Evolutionary conservation across 2,113 vertebrate genomes (phyloP).

Genomic region (Psephotus haematonotus): DNA sequence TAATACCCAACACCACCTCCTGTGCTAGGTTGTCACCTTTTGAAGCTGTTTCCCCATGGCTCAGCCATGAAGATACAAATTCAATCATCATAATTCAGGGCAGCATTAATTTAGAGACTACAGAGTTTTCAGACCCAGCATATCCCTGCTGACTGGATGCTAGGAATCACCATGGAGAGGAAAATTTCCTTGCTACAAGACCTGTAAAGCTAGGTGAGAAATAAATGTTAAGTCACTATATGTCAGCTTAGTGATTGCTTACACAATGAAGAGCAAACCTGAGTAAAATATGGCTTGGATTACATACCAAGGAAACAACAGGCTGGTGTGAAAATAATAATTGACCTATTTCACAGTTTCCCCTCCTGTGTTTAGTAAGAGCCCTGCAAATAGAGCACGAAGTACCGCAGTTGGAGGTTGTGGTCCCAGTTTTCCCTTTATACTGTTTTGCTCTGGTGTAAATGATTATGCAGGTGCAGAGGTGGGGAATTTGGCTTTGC

Average conservation of each 20-base stretch:
- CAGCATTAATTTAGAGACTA: background rate
- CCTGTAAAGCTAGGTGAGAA: background rate
- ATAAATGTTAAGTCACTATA: background rate
- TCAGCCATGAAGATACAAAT: background rate
- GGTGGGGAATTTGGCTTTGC: background rate
- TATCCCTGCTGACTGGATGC: background rate
- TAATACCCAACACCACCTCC: background rate
- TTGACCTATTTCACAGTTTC: background rate
- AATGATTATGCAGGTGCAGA: background rate
- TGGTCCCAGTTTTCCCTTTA: background rate
- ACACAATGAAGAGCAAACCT: background rate
- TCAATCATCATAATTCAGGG: background rate
- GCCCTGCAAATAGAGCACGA: background rate
- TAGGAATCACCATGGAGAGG: background rate
- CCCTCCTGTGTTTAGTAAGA: background rate
- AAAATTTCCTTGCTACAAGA: background rate
- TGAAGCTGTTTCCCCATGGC: background rate
- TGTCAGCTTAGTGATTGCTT: background rate
- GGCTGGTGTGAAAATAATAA: background rate
- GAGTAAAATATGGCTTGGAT: background rate
- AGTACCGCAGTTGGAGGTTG: background rate
- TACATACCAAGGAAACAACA: background rate
- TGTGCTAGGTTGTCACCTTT: background rate
- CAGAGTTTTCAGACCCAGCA: accelerated
- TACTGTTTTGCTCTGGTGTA: background rate